phyloP scores from a whole-genome alignment of 37 sponge, comb jelly and placozoan species.

The Spongilla lacustris region DNA sequence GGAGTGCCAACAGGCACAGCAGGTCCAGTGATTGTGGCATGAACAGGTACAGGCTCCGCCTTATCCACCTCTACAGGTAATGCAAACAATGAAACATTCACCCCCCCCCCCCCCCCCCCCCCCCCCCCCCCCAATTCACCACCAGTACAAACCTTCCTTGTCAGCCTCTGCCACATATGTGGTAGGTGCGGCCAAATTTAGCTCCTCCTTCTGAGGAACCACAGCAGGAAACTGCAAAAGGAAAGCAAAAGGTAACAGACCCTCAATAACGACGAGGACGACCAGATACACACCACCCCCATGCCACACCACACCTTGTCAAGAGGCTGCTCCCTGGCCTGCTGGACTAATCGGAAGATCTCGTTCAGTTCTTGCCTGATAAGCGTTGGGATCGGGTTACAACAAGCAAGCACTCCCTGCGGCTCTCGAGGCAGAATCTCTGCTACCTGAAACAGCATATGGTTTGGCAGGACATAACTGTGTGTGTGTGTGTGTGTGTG shows the following conservation, averaged over 20 bases:
- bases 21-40: slow-evolving; percentile 16
- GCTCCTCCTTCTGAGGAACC: background rate
- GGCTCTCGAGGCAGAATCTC: slow-evolving; percentile 82
- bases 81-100: background rate
- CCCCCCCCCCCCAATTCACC: background rate
- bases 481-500: slow-evolving; percentile 26
- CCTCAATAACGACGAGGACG: background rate
- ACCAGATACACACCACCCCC: background rate
- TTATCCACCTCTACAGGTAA: background rate
- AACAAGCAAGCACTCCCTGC: slow-evolving; percentile 91
- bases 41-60: background rate
- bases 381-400: slow-evolving; percentile 91
- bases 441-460: slow-evolving; percentile 96
- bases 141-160: background rate
- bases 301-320: slow-evolving; percentile 24
- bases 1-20: slow-evolving; percentile 16
- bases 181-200: background rate
- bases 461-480: slow-evolving; percentile 89
- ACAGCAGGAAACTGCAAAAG: background rate
- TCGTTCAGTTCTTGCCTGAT: slow-evolving; percentile 80
- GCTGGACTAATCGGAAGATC: slow-evolving; percentile 58
- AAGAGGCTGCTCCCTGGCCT: slow-evolving; percentile 58
- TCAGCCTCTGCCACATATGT: background rate
- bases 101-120: background rate
- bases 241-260: background rate